Evolutionary conservation across 2,888 invertebrate genomes (phyloP), one percentile per base, ranked within the genome.

Genomic region (Diogma glabrata): DNA sequence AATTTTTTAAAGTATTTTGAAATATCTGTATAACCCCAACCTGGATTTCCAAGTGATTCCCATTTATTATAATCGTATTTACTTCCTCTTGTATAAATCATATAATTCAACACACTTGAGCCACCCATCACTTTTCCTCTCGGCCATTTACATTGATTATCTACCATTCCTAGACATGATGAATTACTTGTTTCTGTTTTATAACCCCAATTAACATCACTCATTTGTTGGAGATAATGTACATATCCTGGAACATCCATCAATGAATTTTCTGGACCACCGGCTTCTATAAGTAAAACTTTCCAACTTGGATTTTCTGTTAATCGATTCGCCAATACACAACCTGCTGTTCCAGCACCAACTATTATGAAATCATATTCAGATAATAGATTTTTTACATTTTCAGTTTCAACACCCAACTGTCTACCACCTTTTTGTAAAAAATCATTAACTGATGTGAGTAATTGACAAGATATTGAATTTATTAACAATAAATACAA

Each of bases 121-220:
- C 91, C 91, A 6, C 91, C 91, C 62, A 91, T 75, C 0, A 86
- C 84, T 65, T 84, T 87, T 3, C 89, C 90, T 54, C 84, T 72
- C 0, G 88, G 87, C 81, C 82, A 87, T 58, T 83, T 79, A 64
- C 87, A 87, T 54, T 81, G 80, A 56, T 76, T 75, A 57, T 84
- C 79, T 56, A 81, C 79, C 73, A 87, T 82, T 6, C 86, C 87
- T 19, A 82, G 73, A 60, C 87, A 87, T 57, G 81, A 82, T 50
- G 71, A 76, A 40, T 76, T 73, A 12, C 85, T 87, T 0, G 88
- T 82, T 63, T 84, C 81, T 0, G 88, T 87, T 62, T 82, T 79
- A 66, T 87, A 90, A 56, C 76, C 80, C 90, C 90, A 89, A 63
- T 88, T 87, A 43, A 84, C 77, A n/a, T n/a, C n/a, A 38, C 78